These are phyloP conservation scores for Chascanopsetta lugubris DNA, from an alignment of 2,113 vertebrate species.

Conservation along the genomic window DNA sequence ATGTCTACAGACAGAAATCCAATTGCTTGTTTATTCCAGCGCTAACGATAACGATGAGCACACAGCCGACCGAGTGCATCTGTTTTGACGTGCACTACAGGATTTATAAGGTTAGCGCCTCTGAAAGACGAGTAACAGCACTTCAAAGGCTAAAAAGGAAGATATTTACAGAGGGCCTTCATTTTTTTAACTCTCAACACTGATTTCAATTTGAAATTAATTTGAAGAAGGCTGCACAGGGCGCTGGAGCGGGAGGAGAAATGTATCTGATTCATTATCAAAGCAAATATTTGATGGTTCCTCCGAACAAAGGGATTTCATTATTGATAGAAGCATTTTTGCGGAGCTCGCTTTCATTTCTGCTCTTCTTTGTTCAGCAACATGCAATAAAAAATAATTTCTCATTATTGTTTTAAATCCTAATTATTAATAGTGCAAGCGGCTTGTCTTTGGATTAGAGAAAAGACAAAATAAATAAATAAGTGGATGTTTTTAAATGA, in stretches of 20 bases:
- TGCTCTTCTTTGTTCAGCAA: constrained; percentile 61
- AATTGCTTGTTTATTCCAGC: not conserved
- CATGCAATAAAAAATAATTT: constrained; percentile 53
- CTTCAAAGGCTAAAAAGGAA: constrained; percentile 39
- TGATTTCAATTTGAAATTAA: constrained; percentile 65
- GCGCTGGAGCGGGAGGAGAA: constrained; percentile 24
- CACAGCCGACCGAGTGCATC: constrained; percentile 3
- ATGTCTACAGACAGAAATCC: constrained; percentile 11
- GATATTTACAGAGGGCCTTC: constrained; percentile 36
- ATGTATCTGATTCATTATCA: constrained; percentile 52
- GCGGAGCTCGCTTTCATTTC: constrained; percentile 43
- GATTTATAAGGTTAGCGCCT: constrained; percentile 24
- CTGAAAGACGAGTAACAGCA: constrained; percentile 38
- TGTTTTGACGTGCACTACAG: constrained; percentile 20
- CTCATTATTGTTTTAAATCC: constrained; percentile 18
- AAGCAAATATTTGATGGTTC: constrained; percentile 67
- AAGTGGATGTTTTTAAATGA: constrained; percentile 71
- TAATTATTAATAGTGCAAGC: constrained; percentile 15
- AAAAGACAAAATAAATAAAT: constrained; percentile 43
- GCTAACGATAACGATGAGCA: not conserved
- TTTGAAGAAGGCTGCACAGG: constrained; percentile 46
- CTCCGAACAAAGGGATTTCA: constrained; percentile 49
- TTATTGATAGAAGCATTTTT: constrained; percentile 56
- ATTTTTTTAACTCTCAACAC: constrained; percentile 40
- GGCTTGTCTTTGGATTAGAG: constrained; percentile 37